phyloP scores from a whole-genome alignment of 2,888 invertebrate genomes.

The Eupithecia insigniata region DNA sequence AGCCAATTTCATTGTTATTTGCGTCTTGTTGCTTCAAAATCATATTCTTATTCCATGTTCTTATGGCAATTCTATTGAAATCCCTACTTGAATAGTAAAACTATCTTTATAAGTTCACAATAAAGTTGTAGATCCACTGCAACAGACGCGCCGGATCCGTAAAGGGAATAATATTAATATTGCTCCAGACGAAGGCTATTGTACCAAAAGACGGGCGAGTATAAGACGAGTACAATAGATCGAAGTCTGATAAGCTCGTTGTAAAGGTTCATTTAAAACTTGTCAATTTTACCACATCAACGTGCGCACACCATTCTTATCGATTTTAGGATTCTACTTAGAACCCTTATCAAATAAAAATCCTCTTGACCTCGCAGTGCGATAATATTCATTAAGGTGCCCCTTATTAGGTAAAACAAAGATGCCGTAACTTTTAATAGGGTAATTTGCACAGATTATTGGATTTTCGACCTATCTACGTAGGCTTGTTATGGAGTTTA shows the following conservation, averaged over 20 bases:
- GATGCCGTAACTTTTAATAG: slow-evolving; percentile 30
- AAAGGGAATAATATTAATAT: too few species aligned
- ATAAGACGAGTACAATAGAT: not conserved
- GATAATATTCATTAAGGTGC: slow-evolving; percentile 29
- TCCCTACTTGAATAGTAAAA: not conserved
- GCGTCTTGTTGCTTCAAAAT: not conserved
- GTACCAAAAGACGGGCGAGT: not conserved
- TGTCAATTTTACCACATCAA: not conserved
- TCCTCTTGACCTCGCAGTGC: slow-evolving; percentile 15
- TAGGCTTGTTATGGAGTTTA: not conserved
- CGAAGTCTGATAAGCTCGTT: not conserved
- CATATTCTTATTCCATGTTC: not conserved
- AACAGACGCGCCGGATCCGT: not conserved
- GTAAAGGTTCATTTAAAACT: not conserved
- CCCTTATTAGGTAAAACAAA: slow-evolving; percentile 30
- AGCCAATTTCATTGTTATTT: not conserved
- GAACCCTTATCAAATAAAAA: slow-evolving; percentile 14
- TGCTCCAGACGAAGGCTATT: not conserved
- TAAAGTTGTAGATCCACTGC: not conserved
- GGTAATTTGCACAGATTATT: slow-evolving; percentile 29
- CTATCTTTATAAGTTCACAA: not conserved
- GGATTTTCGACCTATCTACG: slow-evolving; percentile 15
- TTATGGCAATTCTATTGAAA: not conserved
- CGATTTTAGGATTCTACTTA: not conserved
- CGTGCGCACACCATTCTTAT: not conserved